Evolutionary conservation across 2,888 invertebrate genomes (phyloP), one percentile per base, ranked within the genome.

Genomic region (Phalera bucephala): DNA sequence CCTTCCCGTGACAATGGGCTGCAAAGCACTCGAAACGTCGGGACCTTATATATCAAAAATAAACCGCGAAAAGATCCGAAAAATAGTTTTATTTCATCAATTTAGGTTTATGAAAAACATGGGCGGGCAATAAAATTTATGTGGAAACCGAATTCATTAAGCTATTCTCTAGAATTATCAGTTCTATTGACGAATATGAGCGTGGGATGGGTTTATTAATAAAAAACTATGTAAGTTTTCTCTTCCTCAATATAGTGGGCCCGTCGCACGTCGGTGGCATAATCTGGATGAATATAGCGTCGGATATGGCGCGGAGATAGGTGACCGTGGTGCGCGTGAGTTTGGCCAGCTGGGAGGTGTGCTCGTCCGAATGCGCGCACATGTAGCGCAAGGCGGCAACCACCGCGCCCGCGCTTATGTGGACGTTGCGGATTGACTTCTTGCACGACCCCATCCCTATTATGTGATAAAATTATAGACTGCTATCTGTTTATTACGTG

Each of bases 401-500:
- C 32, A 80, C 73, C 0, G 66, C 60, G 13, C 69, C 80, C 3
- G 75, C 80, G n/a, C 61, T 61, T 17, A 82, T 27, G 39, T 77
- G 76, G 23, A 77, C 20, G 8, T 67, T 67, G n/a, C 66, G 52
- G 5, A 58, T 3, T 2, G 27, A 34, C 14, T 8, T 4, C 3
- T 26, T 39, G 12, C 15, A n/a, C 10, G 23, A 12, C 14, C 13
- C 46, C 35, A 10, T 5, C 12, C 8, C 25, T 25, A 6, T 2
- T 10, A 22, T 10, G 8, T 22, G 17, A 17, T 6, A 17, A 17
- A n/a, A n/a, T n/a, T n/a, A n/a, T n/a, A n/a, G n/a, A n/a, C n/a
- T n/a, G n/a, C n/a, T n/a, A n/a, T n/a, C n/a, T n/a, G n/a, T n/a
- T n/a, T n/a, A n/a, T n/a, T n/a, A n/a, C n/a, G n/a, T n/a, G n/a